Base-by-base conservation (phyloP, 1,140 invertebrate genomes). In the Phymorhynchus buccinoides region DNA sequence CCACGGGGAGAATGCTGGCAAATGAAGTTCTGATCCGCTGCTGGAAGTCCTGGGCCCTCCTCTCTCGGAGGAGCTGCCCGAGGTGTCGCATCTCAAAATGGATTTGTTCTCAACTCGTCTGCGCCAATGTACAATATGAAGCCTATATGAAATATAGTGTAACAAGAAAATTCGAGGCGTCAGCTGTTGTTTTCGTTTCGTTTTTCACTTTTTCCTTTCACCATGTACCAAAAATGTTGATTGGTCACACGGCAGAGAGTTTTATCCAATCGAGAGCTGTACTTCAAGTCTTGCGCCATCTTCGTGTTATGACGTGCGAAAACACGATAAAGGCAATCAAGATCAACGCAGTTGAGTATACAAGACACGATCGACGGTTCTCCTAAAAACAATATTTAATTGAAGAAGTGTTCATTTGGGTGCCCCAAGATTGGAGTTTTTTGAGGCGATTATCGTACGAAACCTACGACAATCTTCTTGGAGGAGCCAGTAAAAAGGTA, bases 401-500 rank as follows among this genome's bases (percentile, higher is more conserved):
- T 44, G 42, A 4, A 44, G 18, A 27, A 39, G 14, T 27, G 16
- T 22, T 18, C 35, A 44, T 30, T n/a, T 78, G 22, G n/a, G 41
- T 52, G 30, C 77, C 4, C 52, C 75, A 81, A 80, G 30, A 93
- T 94, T 93, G 93, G 97, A 93, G 96, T 96, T 91, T 99, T 99
- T 93, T 97, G 99, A 91, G 98, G 98, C 77, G 96, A 98, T 91
- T 97, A 97, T 92, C 95, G 96, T 86, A 95, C 96, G 75, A 96
- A 95, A 92, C 98, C 98, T 0, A 95, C 97, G n/a, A 87, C 97
- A 98, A 94, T 98, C 97, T n/a, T 94, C 94, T 98, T 88, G 95
- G 97, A 75, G 98, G 98, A 68, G 96, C 96, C 7, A 97, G 96
- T 93, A 96, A 92, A 94, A 96, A 95, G 94, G 92, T 92, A 89